These are phyloP conservation scores for Capreolus pygargus DNA, from an alignment of 2,113 vertebrate species.

Conservation along the genomic window DNA sequence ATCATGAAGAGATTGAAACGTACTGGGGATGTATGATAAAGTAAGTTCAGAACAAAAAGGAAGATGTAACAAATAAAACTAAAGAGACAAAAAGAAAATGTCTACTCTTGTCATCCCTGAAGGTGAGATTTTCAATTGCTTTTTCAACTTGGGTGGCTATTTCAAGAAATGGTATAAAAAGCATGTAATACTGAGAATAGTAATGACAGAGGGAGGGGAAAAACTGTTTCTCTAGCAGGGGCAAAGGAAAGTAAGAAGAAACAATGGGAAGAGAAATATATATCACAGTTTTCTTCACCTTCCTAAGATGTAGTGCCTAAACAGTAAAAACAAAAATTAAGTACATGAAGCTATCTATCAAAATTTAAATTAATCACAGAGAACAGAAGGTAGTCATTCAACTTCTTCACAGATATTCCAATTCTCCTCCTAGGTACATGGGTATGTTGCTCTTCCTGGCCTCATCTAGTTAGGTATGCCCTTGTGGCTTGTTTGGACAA, in stretches of 20 bases:
- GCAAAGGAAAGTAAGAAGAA: neutral
- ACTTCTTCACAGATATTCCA: conserved; percentile 1
- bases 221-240: neutral
- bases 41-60: conserved; percentile 26
- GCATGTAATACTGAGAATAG: neutral
- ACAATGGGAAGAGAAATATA: neutral
- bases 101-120: neutral
- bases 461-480: neutral
- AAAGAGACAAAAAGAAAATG: neutral
- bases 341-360: neutral
- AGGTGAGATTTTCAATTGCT: neutral
- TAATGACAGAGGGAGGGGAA: neutral
- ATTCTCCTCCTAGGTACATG: neutral
- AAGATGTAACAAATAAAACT: conserved; percentile 11
- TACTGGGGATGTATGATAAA: neutral
- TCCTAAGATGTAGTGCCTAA: neutral
- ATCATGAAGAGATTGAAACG: neutral
- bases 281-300: neutral
- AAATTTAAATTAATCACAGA: conserved; percentile 14
- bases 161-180: conserved; percentile 10
- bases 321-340: neutral
- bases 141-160: conserved; percentile 22
- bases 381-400: conserved; percentile 6
- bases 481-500: neutral
- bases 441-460: neutral